Base-by-base conservation (phyloP, 2,113 vertebrate genomes). In the Todiramphus saurophagus region DNA sequence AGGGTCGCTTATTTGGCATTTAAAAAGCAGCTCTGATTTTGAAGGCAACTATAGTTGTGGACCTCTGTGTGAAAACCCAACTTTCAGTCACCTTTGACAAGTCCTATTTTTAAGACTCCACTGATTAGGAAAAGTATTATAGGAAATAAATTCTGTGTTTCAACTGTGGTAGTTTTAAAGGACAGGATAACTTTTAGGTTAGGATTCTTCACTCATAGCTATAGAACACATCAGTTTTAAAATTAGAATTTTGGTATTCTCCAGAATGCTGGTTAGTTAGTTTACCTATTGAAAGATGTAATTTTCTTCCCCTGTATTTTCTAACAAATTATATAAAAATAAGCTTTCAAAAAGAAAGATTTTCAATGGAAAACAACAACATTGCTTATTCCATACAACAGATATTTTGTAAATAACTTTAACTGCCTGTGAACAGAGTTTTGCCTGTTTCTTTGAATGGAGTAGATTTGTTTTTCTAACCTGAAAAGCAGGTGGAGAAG, bases 21-120 rank as follows among this genome's bases (percentile, higher is more conserved):
- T 70, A 87, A 83, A 96, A 89, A 68, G 62, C 48, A 89, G 46
- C 39, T 84, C 74, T 82, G 63, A 66, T 78, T 84, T 95, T 77
- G 64, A 89, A 68, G 73, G 39, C 18, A 80, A 68, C 16, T 78
- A 56, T 58, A 74, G 85, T 62, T 82, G 64, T 53, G 55, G 73
- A 62, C 41, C 20, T 93, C 41, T 83, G 30, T 5, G 11, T 72
- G 85, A 83, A 86, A 92, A 43, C 25, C 23, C 48, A 64, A 56
- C 46, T 70, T 70, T 27, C 24, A 33, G 41, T 39, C 23, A 88
- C 50, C 20, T 81, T 78, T 69, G 48, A 15, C 70, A 83, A 73
- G 67, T 56, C 69, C 1, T 69, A 62, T 78, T 92, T 88, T 82
- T 39, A n/a, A 53, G 53, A 62, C 37, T 76, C n/a, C 51, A 33